Conservation (phyloP, 2,113 vertebrate species). For the Rhinolophus sinicus region DNA sequence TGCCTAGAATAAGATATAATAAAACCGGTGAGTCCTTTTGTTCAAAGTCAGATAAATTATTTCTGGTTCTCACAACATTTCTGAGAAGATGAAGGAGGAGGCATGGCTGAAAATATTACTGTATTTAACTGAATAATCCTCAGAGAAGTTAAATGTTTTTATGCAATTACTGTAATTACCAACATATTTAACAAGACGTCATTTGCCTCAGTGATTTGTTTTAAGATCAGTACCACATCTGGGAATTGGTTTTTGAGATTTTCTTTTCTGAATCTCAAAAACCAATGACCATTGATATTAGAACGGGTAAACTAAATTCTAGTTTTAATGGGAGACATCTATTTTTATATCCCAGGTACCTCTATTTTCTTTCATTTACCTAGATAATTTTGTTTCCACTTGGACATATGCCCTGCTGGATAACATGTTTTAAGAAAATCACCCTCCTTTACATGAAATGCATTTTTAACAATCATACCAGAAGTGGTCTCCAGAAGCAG, state of each 20-base stretch:
- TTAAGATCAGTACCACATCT: neutral
- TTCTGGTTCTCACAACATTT: neutral
- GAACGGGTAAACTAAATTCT: neutral
- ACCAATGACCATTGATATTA: neutral
- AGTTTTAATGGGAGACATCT: neutral
- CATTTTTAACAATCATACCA: constrained; percentile 39
- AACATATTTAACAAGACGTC: neutral
- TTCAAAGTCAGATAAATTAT: constrained; percentile 2
- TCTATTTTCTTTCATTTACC: neutral
- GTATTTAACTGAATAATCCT: neutral
- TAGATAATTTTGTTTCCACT: neutral
- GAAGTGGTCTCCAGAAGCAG: constrained; percentile 26
- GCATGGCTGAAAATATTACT: neutral
- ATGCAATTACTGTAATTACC: neutral
- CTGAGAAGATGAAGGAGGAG: neutral
- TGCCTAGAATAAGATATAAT: neutral
- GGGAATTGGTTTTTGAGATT: constrained; percentile 13
- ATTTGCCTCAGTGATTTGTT: neutral
- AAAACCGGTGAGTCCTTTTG: neutral
- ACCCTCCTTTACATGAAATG: constrained; percentile 20
- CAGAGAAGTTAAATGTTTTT: neutral
- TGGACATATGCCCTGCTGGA: neutral
- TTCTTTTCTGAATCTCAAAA: constrained; percentile 51
- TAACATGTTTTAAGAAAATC: neutral
- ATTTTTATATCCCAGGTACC: constrained; percentile 4